phyloP scores from a whole-genome alignment of 2,888 invertebrate genomes.

The Colostygia pectinataria region DNA sequence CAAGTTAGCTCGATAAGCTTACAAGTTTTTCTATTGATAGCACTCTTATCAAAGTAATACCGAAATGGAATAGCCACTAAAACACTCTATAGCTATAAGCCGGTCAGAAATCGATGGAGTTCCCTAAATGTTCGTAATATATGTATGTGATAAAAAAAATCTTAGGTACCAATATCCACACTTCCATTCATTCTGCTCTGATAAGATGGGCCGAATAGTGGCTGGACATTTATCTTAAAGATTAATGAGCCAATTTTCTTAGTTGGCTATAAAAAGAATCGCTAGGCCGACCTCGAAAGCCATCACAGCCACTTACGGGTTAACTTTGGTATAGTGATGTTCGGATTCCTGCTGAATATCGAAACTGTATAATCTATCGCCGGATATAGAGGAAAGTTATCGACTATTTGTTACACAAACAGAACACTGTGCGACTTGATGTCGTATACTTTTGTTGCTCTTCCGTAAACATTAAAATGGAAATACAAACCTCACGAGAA shows the following conservation, averaged over 20 bases:
- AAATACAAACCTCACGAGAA: constrained; percentile 2
- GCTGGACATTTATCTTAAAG: constrained; percentile 81
- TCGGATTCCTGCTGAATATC: constrained; percentile 46
- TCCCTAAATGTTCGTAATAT: constrained; percentile 41
- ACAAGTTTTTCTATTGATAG: constrained; percentile 25
- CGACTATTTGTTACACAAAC: constrained; percentile 31
- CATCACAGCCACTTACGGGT: constrained; percentile 63
- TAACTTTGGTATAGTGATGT: constrained; percentile 55
- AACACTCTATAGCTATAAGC: constrained; percentile 46
- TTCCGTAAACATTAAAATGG: constrained; percentile 4
- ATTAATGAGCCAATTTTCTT: constrained; percentile 84
- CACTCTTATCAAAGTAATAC: constrained; percentile 36
- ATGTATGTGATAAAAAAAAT: constrained; percentile 56
- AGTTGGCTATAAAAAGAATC: constrained; percentile 82
- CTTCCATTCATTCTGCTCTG: constrained; percentile 74
- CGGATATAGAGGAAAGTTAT: constrained; percentile 33
- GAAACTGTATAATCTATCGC: constrained; percentile 36
- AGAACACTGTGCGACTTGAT: constrained; percentile 24
- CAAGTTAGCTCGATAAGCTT: constrained; percentile 15
- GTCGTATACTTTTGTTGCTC: constrained; percentile 10
- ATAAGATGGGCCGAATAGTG: constrained; percentile 81
- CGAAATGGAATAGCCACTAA: constrained; percentile 43
- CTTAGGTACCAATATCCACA: constrained; percentile 61
- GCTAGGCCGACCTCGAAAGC: constrained; percentile 69
- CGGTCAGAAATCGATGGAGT: constrained; percentile 49